These are phyloP conservation scores for Pycnonotus jocosus DNA, from an alignment of 2,113 vertebrate species.

Conservation along the genomic window DNA sequence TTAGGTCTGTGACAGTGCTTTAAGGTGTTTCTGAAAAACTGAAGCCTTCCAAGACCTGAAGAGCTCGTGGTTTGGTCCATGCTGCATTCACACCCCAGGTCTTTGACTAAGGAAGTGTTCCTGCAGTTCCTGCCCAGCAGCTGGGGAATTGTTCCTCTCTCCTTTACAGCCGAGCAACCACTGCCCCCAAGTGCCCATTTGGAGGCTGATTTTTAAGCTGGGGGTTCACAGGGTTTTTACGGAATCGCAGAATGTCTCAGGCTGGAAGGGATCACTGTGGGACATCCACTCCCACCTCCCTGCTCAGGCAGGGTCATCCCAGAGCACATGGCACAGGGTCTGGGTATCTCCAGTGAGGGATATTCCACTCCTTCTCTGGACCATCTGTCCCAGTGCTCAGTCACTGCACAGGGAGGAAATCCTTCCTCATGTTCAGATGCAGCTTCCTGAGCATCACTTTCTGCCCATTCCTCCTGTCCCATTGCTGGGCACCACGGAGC, in stretches of 20 bases:
- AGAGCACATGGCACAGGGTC: background rate
- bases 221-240: background rate
- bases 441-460: background rate
- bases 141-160: background rate
- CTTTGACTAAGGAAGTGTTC: background rate
- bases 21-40: background rate
- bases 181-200: slow-evolving; percentile 54
- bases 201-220: background rate
- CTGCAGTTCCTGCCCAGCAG: background rate
- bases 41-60: background rate
- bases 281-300: background rate
- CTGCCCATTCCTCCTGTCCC: background rate
- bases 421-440: background rate
- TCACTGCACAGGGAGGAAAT: background rate
- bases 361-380: rapidly evolving
- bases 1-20: background rate
- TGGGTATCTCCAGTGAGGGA: background rate
- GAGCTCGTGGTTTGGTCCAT: background rate
- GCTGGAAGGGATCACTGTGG: background rate
- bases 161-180: slow-evolving; percentile 16
- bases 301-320: background rate
- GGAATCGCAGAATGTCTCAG: background rate
- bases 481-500: rapidly evolving
- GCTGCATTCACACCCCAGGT: background rate
- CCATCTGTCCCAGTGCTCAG: rapidly evolving